Conservation (phyloP, 92 coral and sea anemone genomes). For the Anthopleura xanthogrammica region DNA sequence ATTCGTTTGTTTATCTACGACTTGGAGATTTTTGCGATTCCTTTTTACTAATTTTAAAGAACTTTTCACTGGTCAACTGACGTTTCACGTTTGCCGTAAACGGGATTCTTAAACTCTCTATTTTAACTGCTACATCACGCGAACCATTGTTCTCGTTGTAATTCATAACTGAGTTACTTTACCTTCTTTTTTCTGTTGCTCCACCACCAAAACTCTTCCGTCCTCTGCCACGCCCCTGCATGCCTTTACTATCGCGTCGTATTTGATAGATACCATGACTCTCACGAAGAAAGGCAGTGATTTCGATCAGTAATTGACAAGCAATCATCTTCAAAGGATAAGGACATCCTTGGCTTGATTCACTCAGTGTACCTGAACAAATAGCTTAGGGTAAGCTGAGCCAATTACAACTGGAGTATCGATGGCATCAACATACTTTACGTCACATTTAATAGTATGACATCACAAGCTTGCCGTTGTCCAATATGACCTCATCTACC, state of each 20-base stretch:
- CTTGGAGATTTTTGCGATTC: no score
- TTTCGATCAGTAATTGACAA: conserved; percentile 93
- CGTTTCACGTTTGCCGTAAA: no score
- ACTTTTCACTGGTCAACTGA: no score
- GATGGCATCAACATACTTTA: no score
- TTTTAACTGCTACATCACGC: no score
- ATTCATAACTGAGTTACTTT: no score
- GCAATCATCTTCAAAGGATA: conserved; percentile 94
- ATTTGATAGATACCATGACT: conserved; percentile 88
- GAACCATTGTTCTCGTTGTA: no score
- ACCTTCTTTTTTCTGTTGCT: conserved; percentile 46
- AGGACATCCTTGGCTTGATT: conserved; percentile 82
- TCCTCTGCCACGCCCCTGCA: conserved; percentile 49
- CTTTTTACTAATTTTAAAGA: no score
- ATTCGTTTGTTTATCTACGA: no score
- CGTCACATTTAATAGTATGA: no score
- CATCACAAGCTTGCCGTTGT: no score
- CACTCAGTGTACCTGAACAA: conserved; percentile 74
- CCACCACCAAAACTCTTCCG: conserved; percentile 53
- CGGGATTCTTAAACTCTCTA: no score
- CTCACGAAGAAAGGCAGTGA: conserved; percentile 97
- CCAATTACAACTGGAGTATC: background rate
- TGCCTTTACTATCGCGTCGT: conserved; percentile 42
- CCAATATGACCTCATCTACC: background rate
- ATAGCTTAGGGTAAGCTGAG: background rate